Evolutionary conservation across 2,888 invertebrate genomes (phyloP), one percentile per base, ranked within the genome.

Genomic region (Zeuzera pyrina): DNA sequence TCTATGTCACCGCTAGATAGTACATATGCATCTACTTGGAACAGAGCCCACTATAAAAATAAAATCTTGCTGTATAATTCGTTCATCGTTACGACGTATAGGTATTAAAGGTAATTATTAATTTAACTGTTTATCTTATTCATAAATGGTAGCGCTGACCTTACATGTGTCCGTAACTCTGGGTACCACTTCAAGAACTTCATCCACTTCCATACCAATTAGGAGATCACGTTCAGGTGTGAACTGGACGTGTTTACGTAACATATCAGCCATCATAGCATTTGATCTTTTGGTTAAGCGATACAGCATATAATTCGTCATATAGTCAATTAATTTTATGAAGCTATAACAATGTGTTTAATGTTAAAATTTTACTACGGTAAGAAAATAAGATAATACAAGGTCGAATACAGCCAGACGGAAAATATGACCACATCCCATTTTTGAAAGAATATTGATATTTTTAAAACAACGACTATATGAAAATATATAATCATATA

Each of bases 311-410:
- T 87, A 87, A 41, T 89, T 86, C 26, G 89, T 86, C 79, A 91
- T 87, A 55, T 91, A 91, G 54, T 93, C 93, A 11, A 86, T 81
- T 33, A 89, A 66, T 42, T 88, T 91, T 31, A 93, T 86, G 43
- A 90, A 92, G 54, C 92, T 92, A 51, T 7, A 54, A 66, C 36
- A 36, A 39, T 42, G 24, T 12, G 11, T n/a, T n/a, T n/a, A n/a
- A n/a, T n/a, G n/a, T n/a, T n/a, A n/a, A n/a, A n/a, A n/a, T n/a
- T n/a, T n/a, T n/a, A n/a, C n/a, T n/a, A n/a, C n/a, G n/a, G n/a
- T n/a, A n/a, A n/a, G n/a, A n/a, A n/a, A n/a, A n/a, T n/a, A n/a
- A n/a, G n/a, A n/a, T n/a, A n/a, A n/a, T n/a, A n/a, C n/a, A n/a
- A n/a, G n/a, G n/a, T n/a, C n/a, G n/a, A n/a, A n/a, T n/a, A n/a